Evolutionary conservation across 2,888 invertebrate genomes (phyloP).

Genomic region (Pherbina coryleti): DNA sequence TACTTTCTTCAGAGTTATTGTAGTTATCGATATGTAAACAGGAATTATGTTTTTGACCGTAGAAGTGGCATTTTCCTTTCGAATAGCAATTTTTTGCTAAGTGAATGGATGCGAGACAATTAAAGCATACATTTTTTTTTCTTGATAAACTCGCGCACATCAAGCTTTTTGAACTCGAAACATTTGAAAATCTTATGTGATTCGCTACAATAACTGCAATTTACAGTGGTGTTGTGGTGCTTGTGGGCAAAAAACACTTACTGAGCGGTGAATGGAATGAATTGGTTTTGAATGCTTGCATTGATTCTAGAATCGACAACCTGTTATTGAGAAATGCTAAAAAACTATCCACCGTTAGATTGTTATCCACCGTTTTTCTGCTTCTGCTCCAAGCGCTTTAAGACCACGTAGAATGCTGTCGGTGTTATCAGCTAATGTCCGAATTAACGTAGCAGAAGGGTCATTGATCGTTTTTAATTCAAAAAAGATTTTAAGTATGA

Average conservation of each 20-base stretch:
- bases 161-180: background rate
- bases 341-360: background rate
- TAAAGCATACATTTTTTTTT: background rate
- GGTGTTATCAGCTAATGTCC: conserved; percentile 9
- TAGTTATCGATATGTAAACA: background rate
- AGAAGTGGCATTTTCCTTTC: background rate
- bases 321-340: background rate
- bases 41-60: background rate
- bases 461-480: background rate
- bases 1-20: background rate
- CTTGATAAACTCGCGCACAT: background rate
- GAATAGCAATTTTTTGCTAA: background rate
- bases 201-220: background rate
- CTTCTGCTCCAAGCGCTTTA: conserved; percentile 1
- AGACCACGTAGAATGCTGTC: conserved; percentile 22
- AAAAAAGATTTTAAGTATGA: conserved; percentile 4
- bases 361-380: background rate
- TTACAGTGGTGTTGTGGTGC: background rate
- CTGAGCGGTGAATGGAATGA: background rate
- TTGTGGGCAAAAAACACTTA: background rate
- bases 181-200: background rate
- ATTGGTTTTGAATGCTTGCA: background rate
- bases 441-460: conserved; percentile 19
- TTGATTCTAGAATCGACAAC: background rate
- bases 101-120: background rate